phyloP scores from a whole-genome alignment of 2,797 vertebrate species.

The Dicrostonyx torquatus region DNA sequence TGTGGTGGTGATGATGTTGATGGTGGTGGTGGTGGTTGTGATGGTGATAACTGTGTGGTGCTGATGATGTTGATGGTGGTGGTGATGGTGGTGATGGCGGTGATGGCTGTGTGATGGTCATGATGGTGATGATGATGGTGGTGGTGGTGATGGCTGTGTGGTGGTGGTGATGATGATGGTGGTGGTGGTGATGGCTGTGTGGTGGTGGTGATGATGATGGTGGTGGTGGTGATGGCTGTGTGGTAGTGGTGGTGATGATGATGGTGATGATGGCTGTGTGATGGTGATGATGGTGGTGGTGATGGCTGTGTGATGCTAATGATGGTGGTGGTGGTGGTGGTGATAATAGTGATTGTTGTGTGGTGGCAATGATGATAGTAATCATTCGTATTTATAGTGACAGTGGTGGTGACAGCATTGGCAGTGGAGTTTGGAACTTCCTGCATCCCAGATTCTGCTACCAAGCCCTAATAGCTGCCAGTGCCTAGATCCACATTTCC shows the following conservation, averaged over 20 bases:
- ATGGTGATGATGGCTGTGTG: not conserved
- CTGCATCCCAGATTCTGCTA: not conserved
- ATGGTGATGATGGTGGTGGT: not conserved
- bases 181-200: not conserved
- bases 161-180: not conserved
- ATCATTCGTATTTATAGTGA: not conserved
- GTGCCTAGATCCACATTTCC: not conserved
- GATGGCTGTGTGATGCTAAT: not conserved
- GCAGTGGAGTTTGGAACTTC: not conserved
- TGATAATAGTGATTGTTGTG: not conserved
- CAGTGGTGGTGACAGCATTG: fast-evolving
- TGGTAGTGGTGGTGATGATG: fast-evolving
- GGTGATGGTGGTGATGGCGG: fast-evolving
- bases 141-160: not conserved
- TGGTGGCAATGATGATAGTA: not conserved
- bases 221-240: not conserved
- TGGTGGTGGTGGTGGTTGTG: not conserved
- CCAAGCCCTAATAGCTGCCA: not conserved
- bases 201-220: not conserved
- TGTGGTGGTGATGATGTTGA: not conserved
- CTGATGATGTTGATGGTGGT: not conserved
- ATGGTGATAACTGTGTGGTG: not conserved
- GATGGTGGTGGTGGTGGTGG: not conserved
- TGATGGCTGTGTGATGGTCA: not conserved
- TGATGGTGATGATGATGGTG: fast-evolving